A percentile compares a stretch with the other conserved stretches of the same genome.
Conservation (phyloP, 2,113 vertebrate species). For the Macrotis lagotis region DNA sequence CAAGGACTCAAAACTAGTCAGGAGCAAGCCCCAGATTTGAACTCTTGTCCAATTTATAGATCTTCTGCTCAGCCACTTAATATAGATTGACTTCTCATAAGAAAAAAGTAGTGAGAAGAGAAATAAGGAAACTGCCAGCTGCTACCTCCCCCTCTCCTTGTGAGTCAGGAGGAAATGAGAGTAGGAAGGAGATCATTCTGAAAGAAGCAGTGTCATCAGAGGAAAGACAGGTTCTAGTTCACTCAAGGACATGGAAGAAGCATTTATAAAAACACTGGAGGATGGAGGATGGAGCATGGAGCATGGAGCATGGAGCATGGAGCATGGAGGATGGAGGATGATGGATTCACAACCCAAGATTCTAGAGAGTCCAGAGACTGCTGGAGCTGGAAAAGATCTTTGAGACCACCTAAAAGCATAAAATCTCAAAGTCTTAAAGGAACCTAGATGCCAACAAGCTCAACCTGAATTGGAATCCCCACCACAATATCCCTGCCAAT, state of each 20-base stretch:
- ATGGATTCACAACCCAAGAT: not conserved
- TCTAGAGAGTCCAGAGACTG: not conserved
- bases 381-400: not conserved
- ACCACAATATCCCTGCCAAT: not conserved
- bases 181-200: accelerated
- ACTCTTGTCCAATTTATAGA: not conserved
- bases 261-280: not conserved
- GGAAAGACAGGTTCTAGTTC: not conserved
- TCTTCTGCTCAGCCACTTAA: not conserved
- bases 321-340: not conserved
- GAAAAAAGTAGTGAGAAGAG: not conserved
- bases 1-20: not conserved
- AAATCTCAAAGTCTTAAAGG: not conserved
- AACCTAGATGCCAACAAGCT: not conserved
- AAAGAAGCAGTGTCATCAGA: not conserved
- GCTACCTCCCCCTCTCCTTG: not conserved
- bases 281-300: too few relatives aligned
- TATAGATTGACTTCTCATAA: not conserved
- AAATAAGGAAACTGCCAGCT: not conserved
- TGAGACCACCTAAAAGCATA: not conserved
- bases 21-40: not conserved
- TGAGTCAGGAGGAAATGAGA: accelerated
- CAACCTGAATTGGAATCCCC: not conserved
- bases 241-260: not conserved
- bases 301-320: too few relatives aligned